Percentiles rank a stretch among this genome's conserved stretches.
phyloP scores from a whole-genome alignment of 2,113 vertebrate genomes.

The Raja brachyura region DNA sequence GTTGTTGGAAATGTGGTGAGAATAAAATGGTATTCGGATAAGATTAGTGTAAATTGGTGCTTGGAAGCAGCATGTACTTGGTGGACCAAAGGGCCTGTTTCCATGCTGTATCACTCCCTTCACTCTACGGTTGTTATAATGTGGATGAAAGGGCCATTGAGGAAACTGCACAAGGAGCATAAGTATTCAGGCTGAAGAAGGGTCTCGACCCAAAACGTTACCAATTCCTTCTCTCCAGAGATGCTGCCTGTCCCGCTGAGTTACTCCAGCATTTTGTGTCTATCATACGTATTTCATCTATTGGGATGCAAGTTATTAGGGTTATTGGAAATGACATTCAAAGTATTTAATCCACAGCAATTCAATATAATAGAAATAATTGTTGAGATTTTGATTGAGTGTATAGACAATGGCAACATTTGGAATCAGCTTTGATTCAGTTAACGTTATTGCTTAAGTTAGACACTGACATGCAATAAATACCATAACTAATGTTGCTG shows the following conservation, averaged over 20 bases:
- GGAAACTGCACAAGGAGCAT: neutral
- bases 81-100: no score
- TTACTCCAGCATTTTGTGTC: no score
- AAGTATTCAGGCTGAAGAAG: neutral
- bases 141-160: neutral
- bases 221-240: no score
- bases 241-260: no score
- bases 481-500: neutral
- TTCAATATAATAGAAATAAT: neutral
- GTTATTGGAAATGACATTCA: neutral
- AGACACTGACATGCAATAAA: neutral
- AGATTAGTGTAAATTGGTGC: no score
- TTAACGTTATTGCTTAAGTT: neutral
- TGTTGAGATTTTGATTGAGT: neutral
- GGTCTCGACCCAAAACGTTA: no score
- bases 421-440: neutral
- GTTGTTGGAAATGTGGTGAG: no score
- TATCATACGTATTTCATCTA: no score
- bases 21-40: no score
- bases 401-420: neutral
- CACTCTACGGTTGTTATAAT: no score
- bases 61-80: no score
- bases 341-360: neutral
- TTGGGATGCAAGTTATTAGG: neutral
- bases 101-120: no score